Evolutionary conservation across 2,888 invertebrate species (phyloP), one percentile per base, ranked within the genome.

Genomic region (Dascillus cervinus): DNA sequence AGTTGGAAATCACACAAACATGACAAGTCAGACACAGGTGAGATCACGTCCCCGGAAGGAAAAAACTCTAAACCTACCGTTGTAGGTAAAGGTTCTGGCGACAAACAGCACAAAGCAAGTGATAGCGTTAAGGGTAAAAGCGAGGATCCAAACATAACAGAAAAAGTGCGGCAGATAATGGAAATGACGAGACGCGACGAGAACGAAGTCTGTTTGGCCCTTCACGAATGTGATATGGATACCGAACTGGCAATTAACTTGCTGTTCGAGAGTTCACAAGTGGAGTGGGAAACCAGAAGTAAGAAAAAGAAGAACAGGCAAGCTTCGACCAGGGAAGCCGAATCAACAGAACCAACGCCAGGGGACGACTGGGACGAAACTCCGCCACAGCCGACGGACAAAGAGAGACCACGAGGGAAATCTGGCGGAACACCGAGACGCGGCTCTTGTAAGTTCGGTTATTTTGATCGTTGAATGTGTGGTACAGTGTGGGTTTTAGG

Each of bases 181-280:
- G 92, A 92, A 62, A 79, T 90, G 74, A 92, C 94, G 32, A 79
- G 85, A 51, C 82, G 85, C 56, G 77, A 86, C 30, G 87, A 89
- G 61, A 92, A 92, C 62, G 89, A 90, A 66, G 91, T 88, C 32
- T 84, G 86, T 56, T 83, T 89, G 61, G 94, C 92, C 38, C 76
- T 96, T 34, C 87, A 92, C 63, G 94, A 95, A 71, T 84, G 86
- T 56, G 89, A 92, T 68, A 82, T 88, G 63, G 91, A 95, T 68
- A 70, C 86, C 60, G 79, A 83, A 51, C 75, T 77, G 56, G 94
- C 91, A 40, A 81, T 83, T 50, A 82, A 84, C 56, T 75, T 84
- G 66, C 72, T 90, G 40, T 71, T 85, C 29, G 90, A 90, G 62
- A 81, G 83, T 26, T 34, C 60, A 1, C 63, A 84, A 79, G 79